phyloP scores from a whole-genome alignment of 2,797 vertebrate species.

The Rhinichthys osculus region DNA sequence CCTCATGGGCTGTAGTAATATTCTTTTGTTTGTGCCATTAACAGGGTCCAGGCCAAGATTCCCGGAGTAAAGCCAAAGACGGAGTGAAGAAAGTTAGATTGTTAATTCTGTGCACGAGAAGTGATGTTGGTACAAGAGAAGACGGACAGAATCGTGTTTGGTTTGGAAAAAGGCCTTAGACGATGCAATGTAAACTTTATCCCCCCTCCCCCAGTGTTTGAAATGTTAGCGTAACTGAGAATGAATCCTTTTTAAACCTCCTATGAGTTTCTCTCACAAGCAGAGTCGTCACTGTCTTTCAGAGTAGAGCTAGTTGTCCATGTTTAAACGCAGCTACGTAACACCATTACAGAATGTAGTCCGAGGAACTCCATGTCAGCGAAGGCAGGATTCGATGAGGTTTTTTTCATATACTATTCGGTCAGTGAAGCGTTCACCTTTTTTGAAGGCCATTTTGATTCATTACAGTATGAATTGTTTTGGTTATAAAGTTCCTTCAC shows the following conservation, averaged over 20 bases:
- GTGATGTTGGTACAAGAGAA: conserved; percentile 63
- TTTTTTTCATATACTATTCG: conserved; percentile 14
- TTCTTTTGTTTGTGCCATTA: conserved; percentile 41
- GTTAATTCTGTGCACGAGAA: conserved; percentile 64
- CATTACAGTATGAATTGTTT: conserved; percentile 25
- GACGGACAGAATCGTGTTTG: conserved; percentile 55
- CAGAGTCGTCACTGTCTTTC: conserved; percentile 31
- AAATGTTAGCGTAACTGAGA: conserved; percentile 19
- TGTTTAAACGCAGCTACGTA: conserved; percentile 36
- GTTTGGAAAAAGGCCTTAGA: conserved; percentile 57
- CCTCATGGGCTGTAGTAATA: neutral
- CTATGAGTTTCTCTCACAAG: conserved; percentile 20
- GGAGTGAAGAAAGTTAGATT: conserved; percentile 73
- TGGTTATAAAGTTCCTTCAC: conserved; percentile 25
- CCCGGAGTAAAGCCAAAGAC: conserved; percentile 86
- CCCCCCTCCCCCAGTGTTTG: conserved; percentile 18
- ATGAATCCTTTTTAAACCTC: conserved; percentile 35
- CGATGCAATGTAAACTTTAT: conserved; percentile 49
- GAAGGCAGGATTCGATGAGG: neutral
- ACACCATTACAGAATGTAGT: conserved; percentile 41
- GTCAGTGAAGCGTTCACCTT: conserved; percentile 15
- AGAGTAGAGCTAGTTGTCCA: conserved; percentile 30
- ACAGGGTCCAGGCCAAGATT: conserved; percentile 86
- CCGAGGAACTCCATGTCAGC: neutral
- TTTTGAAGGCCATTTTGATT: conserved; percentile 25